Base-by-base conservation (phyloP, 1,140 invertebrate species). In the Lithobius niger region DNA sequence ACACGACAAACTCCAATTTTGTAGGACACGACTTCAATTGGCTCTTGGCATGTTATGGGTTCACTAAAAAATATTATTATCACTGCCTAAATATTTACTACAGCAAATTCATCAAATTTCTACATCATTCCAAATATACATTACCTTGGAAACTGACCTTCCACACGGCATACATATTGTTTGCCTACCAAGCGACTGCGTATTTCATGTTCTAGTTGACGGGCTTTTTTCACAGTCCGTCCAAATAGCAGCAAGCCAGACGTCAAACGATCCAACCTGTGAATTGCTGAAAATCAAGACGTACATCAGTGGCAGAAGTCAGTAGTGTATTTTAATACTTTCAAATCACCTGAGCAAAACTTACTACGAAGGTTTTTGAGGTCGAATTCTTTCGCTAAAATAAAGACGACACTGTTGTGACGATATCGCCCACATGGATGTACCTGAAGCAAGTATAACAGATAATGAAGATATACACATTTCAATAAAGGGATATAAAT, bases 341-440 rank as follows among this genome's bases (percentile, higher is more conserved):
- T n/a, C 4, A 19, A 15, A 26, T 45, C 13, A 54, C 3, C 40
- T 4, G 16, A 44, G 6, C n/a, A n/a, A n/a, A 61, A 92, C 65
- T 63, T 91, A 64, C 93, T 94, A 65, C 92, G 77, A 48, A 97
- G 76, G 68, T 97, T 93, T 68, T 89, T 89, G 69, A 93, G 75
- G 69, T 92, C 90, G 70, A 91, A 86, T 71, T 98, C 94, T 73
- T 96, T 96, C 61, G 89, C 91, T 60, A 98, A 77, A 60, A 98
- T 97, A 69, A 93, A 95, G 21, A 93, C 86, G 40, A 97, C 84
- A 13, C 91, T 93, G 71, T 98, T 98, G 73, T 95, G 89, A 27
- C 94, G 77, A 70, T 97, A 98, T 57, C 91, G 78, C 52, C 94
- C 94, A 72, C 94, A 97, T 0, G 95, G 93, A 74, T 98, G 94